Base-by-base conservation (phyloP, 1,140 invertebrate species). In the Drosophila sulfurigaster region DNA sequence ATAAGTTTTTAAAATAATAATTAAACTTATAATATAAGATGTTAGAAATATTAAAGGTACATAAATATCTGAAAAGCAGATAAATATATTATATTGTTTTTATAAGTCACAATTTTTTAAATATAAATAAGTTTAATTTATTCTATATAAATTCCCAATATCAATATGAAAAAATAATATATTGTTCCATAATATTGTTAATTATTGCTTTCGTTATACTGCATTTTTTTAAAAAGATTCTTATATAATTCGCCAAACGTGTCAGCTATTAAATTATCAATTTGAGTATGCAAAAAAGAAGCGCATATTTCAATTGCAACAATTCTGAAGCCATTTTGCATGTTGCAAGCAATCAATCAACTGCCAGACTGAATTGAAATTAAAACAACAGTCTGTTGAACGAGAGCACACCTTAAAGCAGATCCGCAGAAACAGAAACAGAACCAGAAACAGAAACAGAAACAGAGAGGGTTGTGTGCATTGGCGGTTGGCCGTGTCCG, bases 401-500 rank as follows among this genome's bases (percentile, higher is more conserved):
- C 16, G 48, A 3, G 28, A 45, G 25, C n/a, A 15, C 48, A 52
- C 48, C 48, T 64, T 63, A 35, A 51, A 63, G 30, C 52, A 54
- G 11, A 54, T 54, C 5, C 4, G n/a, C 41, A 13, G 57, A 8
- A 3, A 8, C 30, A 49, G 13, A 20, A 7, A 5, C 30, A 35
- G 30, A 35, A 5, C 11, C 13, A 11, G 41, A 6, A 1, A 4
- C 8, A 13, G 15, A 16, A 0, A 13, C 38, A 16, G 59, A 3
- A 8, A 3, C 35, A 38, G 11, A 41, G 41, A 11, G 15, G 35
- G 5, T 13, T 64, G 60, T 64, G 60, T 72, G 43, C 41, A 41
- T 67, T 79, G 63, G 69, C 54, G 35, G 66, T 63, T 41, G 10
- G 13, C 59, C 48, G 59, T 32, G 25, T 56, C 58, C 69, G 67